Conservation (phyloP, 2,888 invertebrate species). For the Lacanobia wlatinum region DNA sequence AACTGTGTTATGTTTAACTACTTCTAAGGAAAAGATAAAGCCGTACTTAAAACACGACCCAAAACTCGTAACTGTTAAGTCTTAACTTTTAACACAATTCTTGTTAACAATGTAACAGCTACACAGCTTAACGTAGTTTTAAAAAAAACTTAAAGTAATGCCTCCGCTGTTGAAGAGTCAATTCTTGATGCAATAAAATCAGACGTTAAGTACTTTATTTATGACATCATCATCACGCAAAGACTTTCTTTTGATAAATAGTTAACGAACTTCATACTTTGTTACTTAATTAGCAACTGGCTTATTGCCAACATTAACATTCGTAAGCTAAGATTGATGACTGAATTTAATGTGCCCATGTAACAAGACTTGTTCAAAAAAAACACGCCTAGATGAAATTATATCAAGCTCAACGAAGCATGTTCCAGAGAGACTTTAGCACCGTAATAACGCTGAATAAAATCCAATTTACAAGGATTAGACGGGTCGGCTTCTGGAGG, state of each 20-base stretch:
- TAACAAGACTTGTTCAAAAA: conserved; percentile 1
- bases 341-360: conserved; percentile 14
- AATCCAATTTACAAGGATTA: conserved; percentile 15
- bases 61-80: conserved; percentile 25
- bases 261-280: conserved; percentile 1
- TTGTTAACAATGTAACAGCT: conserved; percentile 21
- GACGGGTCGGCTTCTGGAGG: conserved; percentile 7
- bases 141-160: conserved; percentile 8
- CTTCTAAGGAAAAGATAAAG: conserved; percentile 35
- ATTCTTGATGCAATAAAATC: conserved; percentile 17
- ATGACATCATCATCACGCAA: conserved; percentile 1
- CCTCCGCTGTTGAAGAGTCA: conserved; percentile 15
- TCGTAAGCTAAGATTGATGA: conserved; percentile 41
- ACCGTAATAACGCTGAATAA: conserved; percentile 17
- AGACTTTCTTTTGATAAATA: conserved; percentile 32
- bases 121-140: not conserved
- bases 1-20: conserved; percentile 2
- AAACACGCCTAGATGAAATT: conserved; percentile 8
- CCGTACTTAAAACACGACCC: conserved; percentile 17
- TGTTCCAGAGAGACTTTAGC: conserved; percentile 11
- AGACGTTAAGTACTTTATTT: conserved; percentile 14
- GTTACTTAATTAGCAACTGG: conserved; percentile 23
- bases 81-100: conserved; percentile 19
- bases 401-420: conserved; percentile 11
- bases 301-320: conserved; percentile 33